phyloP scores from a whole-genome alignment of 1,140 invertebrate genomes.

The Lepidostoma basale region DNA sequence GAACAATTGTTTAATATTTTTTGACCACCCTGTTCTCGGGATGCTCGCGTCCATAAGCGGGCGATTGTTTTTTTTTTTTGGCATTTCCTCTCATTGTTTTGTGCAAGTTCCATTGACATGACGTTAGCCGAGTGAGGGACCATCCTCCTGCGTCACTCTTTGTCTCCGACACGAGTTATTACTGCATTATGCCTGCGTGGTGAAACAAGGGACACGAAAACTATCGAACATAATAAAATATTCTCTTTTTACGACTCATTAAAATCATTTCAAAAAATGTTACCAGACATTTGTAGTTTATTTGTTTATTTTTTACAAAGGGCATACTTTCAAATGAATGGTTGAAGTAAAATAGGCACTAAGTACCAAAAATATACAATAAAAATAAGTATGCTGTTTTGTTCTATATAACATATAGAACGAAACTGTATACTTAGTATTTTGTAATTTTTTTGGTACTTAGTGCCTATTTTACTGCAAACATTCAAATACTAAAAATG shows the following conservation, averaged over 20 bases:
- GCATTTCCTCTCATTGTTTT: constrained; percentile 44
- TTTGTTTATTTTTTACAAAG: background rate
- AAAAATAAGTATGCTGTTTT: no score
- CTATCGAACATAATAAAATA: background rate
- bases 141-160: background rate
- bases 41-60: constrained; percentile 21
- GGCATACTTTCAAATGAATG: no score
- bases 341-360: no score
- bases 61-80: constrained; percentile 38
- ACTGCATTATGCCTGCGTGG: background rate
- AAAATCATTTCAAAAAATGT: background rate
- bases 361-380: no score
- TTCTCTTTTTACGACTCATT: background rate
- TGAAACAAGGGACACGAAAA: background rate
- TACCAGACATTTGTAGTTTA: background rate
- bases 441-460: no score
- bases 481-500: no score
- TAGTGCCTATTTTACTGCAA: no score
- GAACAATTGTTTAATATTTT: no score
- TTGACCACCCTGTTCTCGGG: background rate
- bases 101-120: constrained; percentile 6
- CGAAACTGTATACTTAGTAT: no score
- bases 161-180: background rate
- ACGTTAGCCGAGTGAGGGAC: constrained; percentile 4
- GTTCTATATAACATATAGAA: no score